Evolutionary conservation across 37 sponge, comb jelly and placozoan genomes (phyloP), one percentile per base, ranked within the genome.

Genomic region (Theonella swinhoei): DNA sequence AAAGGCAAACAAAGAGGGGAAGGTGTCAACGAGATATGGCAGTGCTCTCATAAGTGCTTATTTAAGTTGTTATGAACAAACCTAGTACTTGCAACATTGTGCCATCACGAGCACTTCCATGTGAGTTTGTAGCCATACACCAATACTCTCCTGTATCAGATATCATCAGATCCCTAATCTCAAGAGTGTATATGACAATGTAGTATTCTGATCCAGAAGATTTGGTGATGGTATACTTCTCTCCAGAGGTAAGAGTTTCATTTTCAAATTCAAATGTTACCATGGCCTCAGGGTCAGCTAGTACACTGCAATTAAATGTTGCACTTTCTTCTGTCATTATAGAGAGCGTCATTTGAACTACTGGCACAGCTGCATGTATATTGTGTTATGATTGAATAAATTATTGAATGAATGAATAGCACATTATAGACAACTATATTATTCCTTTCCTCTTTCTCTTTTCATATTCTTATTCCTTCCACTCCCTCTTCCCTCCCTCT

Each of bases 111-210:
- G n/a, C n/a, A n/a, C n/a, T n/a, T n/a, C n/a, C n/a, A n/a, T n/a
- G n/a, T n/a, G n/a, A n/a, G n/a, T n/a, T n/a, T n/a, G n/a, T n/a
- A n/a, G n/a, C n/a, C n/a, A n/a, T n/a, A n/a, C n/a, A n/a, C n/a
- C n/a, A n/a, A n/a, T n/a, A n/a, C n/a, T n/a, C 29, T 4, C 87
- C 87, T 64, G 79, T 79, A 30, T 85, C 71, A 22, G 37, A 39
- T 3, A 5, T 30, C 60, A 35, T n/a, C 26, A 76, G 17, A 22
- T 29, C 77, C 26, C 20, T 61, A 7, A 76, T 34, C 3, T 62
- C 60, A 33, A 76, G 62, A 25, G 2, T 76, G 64, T 76, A 61
- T 35, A 28, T 26, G 2, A 3, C 8, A 29, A 62, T 58, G 14
- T 9, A 29, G 54, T 47, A 47, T 14, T 17, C 11, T 7, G 7